Evolutionary conservation across 2,797 vertebrate genomes (phyloP), one percentile per base, ranked within the genome.

Genomic region (Trachops cirrhosus): DNA sequence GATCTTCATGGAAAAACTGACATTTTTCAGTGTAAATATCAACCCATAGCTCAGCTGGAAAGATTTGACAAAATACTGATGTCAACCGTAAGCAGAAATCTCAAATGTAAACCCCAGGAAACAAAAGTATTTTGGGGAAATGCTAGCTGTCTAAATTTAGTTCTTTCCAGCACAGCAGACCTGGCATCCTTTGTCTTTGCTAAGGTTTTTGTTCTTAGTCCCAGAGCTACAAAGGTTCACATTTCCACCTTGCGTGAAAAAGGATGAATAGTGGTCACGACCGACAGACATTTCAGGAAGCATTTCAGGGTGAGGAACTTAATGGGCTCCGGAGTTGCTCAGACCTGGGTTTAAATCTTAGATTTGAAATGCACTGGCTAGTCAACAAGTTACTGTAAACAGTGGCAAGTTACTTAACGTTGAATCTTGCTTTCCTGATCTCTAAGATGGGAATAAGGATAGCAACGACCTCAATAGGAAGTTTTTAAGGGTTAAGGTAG

Each of bases 11-110:
- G 79, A 83, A 93, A 94, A 92, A 62, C 15, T 75, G 41, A 85
- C 62, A 90, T 77, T 92, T 95, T 79, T 48, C 85, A 85, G 80
- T 57, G 16, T 22, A 67, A 95, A 86, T 74, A 57, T 95, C 26
- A 86, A 79, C 46, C 5, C 62, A 71, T 39, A 92, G 52, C 22
- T 92, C 21, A 84, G n/a, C 32, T 75, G 70, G 50, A 91, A 93
- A 89, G 62, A 80, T 50, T 39, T 93, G 50, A 95, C 44, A 93
- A 94, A 93, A 92, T 54, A 79, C 12, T 87, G 62, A 88, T 37
- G 57, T 64, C 34, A 78, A 82, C 11, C 6, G 75, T 80, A 57
- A 94, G 46, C 29, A 96, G 78, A 92, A 94, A 90, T 93, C 21
- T 92, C 50, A 71, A 50, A 74, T 62, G 32, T 95, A 59, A 91